Base-by-base conservation (phyloP, 2,113 vertebrate species). In the Mustela nigripes region DNA sequence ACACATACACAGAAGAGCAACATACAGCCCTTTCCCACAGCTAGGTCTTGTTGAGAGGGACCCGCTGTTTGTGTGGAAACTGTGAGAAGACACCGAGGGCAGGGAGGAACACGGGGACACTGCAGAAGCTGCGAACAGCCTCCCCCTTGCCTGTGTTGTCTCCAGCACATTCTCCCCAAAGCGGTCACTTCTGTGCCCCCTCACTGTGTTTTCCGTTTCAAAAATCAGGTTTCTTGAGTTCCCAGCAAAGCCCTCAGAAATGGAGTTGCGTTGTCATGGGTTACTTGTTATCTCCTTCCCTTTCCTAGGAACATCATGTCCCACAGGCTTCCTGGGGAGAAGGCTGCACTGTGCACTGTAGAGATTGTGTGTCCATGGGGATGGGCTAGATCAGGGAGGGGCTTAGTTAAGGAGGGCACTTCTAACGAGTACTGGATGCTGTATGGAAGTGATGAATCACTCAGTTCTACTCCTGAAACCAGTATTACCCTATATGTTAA, bases 261-360 rank as follows among this genome's bases (percentile, higher is more conserved):
- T 2, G 0, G 15, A 5, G 5, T 62, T 62, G 24, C 50, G 4
- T 9, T 24, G 42, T 48, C 42, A 15, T 33, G 6, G 11, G 19
- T 24, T 15, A 4, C 31, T n/a, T 22, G 4, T 24, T 15, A 21
- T 45, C 62, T 24, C 39, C 80, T 14, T 31, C 21, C 4, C 15
- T 67, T 50, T 15, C 63, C 62, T 31, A 14, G 28, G 36, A 62
- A 2, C 8, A 1, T 42, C 81, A 28, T 22, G 2, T 50, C 62
- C 2, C 10, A 8, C 1, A 7, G 42, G 11, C 42, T 22, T 67
- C 18, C 83, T 2, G 36, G 28, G 39, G 4, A 33, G 42, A n/a
- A 1, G 31, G 62, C 42, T 16, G 28, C 6, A 0, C 8, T 50
- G 42, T 7, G 3, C 31, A 24, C 19, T 7, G 0, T n/a, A 16